Conservation (phyloP, 2,797 vertebrate genomes). For the Pseudocheirus occidentalis region DNA sequence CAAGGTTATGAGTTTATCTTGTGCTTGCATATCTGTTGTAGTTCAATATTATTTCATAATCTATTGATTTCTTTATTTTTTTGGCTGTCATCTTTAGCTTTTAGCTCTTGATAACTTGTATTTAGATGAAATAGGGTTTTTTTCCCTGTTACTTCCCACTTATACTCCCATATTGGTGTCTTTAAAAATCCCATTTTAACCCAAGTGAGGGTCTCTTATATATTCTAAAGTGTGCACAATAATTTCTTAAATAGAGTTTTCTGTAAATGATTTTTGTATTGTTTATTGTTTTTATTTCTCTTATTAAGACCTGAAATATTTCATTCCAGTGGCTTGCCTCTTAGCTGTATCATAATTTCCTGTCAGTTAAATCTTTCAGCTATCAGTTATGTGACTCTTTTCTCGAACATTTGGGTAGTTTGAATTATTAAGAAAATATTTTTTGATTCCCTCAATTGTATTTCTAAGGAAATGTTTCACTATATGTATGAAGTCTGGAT, state of each 20-base stretch:
- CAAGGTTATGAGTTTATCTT: neutral
- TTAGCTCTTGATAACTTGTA: neutral
- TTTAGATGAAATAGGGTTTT: slow-evolving; percentile 31
- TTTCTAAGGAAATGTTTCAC: neutral
- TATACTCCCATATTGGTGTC: neutral
- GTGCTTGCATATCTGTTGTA: neutral
- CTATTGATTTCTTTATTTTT: slow-evolving; percentile 13
- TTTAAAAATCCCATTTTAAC: neutral
- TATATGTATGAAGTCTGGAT: neutral
- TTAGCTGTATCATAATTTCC: slow-evolving; percentile 14
- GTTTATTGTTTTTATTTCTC: slow-evolving; percentile 1
- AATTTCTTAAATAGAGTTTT: slow-evolving; percentile 43
- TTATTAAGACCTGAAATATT: slow-evolving; percentile 31
- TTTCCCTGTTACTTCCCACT: neutral
- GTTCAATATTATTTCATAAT: neutral
- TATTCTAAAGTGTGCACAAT: slow-evolving; percentile 14
- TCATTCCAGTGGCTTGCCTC: slow-evolving; percentile 14
- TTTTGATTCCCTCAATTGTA: neutral
- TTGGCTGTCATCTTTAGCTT: neutral
- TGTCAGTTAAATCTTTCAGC: neutral
- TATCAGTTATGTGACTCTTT: slow-evolving; percentile 12
- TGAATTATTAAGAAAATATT: slow-evolving; percentile 29
- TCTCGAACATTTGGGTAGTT: slow-evolving; percentile 42
- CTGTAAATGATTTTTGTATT: slow-evolving; percentile 8
- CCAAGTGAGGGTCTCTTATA: neutral